Evolutionary conservation across 2,888 invertebrate species (phyloP), one percentile per base, ranked within the genome.

Genomic region (Tillus elongatus): DNA sequence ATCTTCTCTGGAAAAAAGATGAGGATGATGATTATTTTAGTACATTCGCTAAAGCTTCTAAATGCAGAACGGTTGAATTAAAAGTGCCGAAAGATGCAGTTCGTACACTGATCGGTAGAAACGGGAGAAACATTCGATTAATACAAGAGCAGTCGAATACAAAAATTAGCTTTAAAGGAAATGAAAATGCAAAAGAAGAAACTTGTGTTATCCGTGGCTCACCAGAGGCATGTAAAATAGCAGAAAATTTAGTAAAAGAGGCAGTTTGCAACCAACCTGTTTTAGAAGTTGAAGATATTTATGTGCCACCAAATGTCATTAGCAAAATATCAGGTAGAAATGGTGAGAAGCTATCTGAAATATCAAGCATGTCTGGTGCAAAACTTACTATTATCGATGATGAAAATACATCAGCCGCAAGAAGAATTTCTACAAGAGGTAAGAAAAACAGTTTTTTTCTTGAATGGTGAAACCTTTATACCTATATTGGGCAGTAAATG

Each of bases 101-200:
- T 11, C 74, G 80, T 4, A 68, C 73, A 36, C 63, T 85, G 37
- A 80, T 84, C 51, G 85, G 91, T 24, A 73, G 84, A 47, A 76
- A 74, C 50, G 90, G 91, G 3, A 66, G 72, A n/a, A 79, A 77
- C 52, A 76, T 91, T 33, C 82, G 82, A 60, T 70, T 75, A 39
- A 76, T 92, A 42, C 81, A 90, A 60, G 72, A 74, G 36, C 75
- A 74, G 49, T 79, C 85, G 0, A 76, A 77, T 24, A 83, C 90
- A 0, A 62, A 61, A 35, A 73, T 81, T 27, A 51, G 48, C 44
- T 66, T 64, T 42, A 64, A 69, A 30, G 75, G 77, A 42, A 74
- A 74, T 29, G 72, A 72, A 24, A 75, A 75, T 24, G 69, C 68
- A 27, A 69, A 68, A 1, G 63, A 72, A 13, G 68, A 82, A 45